Percentiles rank a stretch among this genome's conserved stretches.
phyloP scores from a whole-genome alignment of 2,113 vertebrate species.

The Chascanopsetta lugubris region DNA sequence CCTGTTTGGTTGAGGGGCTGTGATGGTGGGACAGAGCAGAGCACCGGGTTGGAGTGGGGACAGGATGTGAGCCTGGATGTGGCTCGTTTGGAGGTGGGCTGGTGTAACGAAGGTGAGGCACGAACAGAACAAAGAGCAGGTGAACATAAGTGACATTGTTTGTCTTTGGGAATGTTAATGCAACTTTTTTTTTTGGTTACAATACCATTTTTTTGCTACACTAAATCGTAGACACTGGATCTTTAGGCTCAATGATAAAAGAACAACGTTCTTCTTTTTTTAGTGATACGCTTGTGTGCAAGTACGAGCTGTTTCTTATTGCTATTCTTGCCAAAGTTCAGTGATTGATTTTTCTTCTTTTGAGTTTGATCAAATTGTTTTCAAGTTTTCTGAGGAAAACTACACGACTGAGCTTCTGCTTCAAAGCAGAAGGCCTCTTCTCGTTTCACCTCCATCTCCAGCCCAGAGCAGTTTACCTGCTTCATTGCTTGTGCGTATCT shows the following conservation, averaged over 20 bases:
- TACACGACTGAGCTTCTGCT: constrained; percentile 26
- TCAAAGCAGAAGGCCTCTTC: constrained; percentile 20
- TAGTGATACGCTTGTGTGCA: too few relatives aligned
- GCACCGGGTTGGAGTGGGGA: not conserved
- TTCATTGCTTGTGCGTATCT: constrained; percentile 46
- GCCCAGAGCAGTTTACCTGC: constrained; percentile 22
- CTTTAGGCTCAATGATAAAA: not conserved
- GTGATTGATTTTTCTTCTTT: constrained; percentile 45
- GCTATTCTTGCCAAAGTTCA: constrained; percentile 1
- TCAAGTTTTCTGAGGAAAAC: too few relatives aligned
- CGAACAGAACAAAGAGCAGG: not conserved
- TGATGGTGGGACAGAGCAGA: constrained; percentile 7
- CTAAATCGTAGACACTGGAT: too few relatives aligned
- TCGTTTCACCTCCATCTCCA: constrained; percentile 12
- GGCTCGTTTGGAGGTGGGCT: not conserved
- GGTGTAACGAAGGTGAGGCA: not conserved
- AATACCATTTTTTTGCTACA: too few relatives aligned
- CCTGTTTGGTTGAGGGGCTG: not conserved
- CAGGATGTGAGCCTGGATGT: not conserved
- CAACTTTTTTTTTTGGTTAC: too few relatives aligned
- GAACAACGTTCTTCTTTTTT: too few relatives aligned
- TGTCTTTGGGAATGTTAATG: too few relatives aligned
- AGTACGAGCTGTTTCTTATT: not conserved
- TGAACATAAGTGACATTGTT: too few relatives aligned
- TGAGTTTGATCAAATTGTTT: too few relatives aligned